Percentiles rank a stretch among this genome's conserved stretches.
Evolutionary conservation across 2,797 vertebrate genomes (phyloP).

Genomic region (Orestias chungarensis): DNA sequence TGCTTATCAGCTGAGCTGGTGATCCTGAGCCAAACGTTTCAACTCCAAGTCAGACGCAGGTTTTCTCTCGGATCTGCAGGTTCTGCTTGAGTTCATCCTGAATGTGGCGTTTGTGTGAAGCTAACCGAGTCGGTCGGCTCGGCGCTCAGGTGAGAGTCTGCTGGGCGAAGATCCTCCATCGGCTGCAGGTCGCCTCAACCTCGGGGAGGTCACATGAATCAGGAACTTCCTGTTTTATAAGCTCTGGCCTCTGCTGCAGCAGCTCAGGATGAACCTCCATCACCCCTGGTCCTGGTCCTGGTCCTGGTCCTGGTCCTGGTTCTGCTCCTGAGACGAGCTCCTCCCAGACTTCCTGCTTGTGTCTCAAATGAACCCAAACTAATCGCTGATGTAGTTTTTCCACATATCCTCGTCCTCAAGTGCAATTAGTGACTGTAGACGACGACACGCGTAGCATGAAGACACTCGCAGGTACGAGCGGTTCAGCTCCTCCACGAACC

Average conservation of each 20-base stretch:
- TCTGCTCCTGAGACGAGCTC: constrained; percentile 5
- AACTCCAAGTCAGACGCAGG: background rate
- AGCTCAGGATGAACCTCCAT: constrained; percentile 9
- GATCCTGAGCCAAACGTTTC: background rate
- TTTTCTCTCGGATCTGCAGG: background rate
- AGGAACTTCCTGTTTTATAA: constrained; percentile 7
- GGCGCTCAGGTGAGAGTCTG: constrained; percentile 39
- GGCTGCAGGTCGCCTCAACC: background rate
- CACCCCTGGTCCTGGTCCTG: too few species aligned
- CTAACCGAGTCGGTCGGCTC: background rate
- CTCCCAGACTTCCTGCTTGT: background rate
- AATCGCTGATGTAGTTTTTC: constrained; percentile 37
- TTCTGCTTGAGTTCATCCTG: background rate
- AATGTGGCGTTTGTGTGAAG: background rate
- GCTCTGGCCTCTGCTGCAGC: constrained; percentile 6
- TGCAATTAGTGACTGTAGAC: constrained; percentile 75
- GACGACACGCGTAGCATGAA: constrained; percentile 42
- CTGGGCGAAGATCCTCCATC: constrained; percentile 3
- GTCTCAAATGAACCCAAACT: too few species aligned
- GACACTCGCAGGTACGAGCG: constrained; percentile 2
- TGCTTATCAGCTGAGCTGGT: background rate
- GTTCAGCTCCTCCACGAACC: background rate
- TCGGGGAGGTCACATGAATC: background rate
- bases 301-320: too few species aligned
- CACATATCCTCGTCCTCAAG: constrained; percentile 71